Evolutionary conservation across 2,888 invertebrate species (phyloP).

Genomic region (Hypomecis atomaria): DNA sequence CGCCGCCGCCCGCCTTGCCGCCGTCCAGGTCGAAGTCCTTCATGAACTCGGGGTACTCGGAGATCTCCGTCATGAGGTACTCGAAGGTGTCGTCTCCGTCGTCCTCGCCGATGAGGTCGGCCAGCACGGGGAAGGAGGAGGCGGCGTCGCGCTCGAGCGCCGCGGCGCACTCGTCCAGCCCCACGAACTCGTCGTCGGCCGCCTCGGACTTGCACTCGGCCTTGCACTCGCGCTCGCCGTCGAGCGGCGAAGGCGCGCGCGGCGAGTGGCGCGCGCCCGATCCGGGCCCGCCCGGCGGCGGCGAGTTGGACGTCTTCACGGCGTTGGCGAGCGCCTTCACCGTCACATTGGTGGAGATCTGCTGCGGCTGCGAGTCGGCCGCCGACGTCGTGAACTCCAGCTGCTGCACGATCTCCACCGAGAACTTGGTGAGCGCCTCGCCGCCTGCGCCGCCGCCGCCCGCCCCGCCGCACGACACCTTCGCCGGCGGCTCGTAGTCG

Average conservation of each 20-base stretch:
- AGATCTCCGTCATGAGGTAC: slow-evolving; percentile 94
- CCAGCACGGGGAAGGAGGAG: slow-evolving; percentile 90
- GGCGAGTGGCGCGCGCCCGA: slow-evolving; percentile 62
- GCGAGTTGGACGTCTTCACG: slow-evolving; percentile 75
- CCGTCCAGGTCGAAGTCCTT: slow-evolving; percentile 89
- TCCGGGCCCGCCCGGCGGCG: slow-evolving; percentile 65
- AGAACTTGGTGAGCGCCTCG: slow-evolving; percentile 89
- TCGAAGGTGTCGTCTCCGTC: slow-evolving; percentile 93
- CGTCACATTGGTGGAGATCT: slow-evolving; percentile 96
- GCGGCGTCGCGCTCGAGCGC: slow-evolving; percentile 94
- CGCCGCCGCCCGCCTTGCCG: slow-evolving; percentile 67
- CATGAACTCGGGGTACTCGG: slow-evolving; percentile 93
- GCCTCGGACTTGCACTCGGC: slow-evolving; percentile 92
- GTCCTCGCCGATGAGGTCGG: slow-evolving; percentile 93
- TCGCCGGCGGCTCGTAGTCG: slow-evolving; percentile 91
- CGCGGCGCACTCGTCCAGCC: slow-evolving; percentile 92
- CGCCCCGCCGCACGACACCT: slow-evolving; percentile 84
- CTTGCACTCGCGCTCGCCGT: slow-evolving; percentile 91
- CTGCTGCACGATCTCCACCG: slow-evolving; percentile 96
- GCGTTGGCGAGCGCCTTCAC: slow-evolving; percentile 88
- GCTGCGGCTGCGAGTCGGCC: slow-evolving; percentile 94
- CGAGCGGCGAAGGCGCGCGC: slow-evolving; percentile 91
- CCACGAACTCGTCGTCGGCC: slow-evolving; percentile 94
- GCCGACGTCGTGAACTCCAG: slow-evolving; percentile 95
- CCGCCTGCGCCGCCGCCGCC: slow-evolving; percentile 75